Evolutionary conservation across 1,140 invertebrate genomes (phyloP).

Genomic region (Diorhabda elongata): DNA sequence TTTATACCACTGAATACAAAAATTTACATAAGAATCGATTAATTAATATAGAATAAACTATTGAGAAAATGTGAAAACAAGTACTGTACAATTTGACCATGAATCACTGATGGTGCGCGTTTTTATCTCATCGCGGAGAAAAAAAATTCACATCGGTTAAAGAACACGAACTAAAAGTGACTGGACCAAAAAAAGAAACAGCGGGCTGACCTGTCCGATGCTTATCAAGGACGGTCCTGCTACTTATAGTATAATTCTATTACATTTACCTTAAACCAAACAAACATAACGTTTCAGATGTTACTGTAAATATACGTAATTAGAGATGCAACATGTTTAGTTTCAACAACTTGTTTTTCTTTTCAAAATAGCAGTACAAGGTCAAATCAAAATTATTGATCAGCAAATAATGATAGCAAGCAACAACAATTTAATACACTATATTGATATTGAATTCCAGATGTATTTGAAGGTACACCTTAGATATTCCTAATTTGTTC

Average conservation of each 20-base stretch:
- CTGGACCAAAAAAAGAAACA: slow-evolving; percentile 17
- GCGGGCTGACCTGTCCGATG: slow-evolving; percentile 1
- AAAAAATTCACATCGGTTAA: background rate
- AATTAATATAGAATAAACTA: too few species aligned
- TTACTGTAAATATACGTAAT: slow-evolving; percentile 10
- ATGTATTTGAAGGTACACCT: too few species aligned
- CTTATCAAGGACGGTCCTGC: slow-evolving; percentile 18
- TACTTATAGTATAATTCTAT: slow-evolving; percentile 19
- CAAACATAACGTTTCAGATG: slow-evolving; percentile 12
- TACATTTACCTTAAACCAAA: slow-evolving; percentile 19
- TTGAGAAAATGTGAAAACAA: background rate
- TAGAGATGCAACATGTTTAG: background rate
- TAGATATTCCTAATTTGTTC: too few species aligned
- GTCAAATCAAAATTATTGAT: background rate
- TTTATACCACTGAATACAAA: too few species aligned
- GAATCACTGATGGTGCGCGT: background rate
- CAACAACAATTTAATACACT: too few species aligned
- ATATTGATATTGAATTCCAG: too few species aligned
- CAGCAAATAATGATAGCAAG: too few species aligned
- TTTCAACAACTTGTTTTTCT: slow-evolving; percentile 9
- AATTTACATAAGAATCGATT: too few species aligned
- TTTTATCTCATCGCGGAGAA: background rate
- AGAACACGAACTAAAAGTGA: background rate
- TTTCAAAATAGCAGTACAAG: slow-evolving; percentile 1
- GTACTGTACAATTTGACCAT: background rate